phyloP scores from a whole-genome alignment of 2,797 vertebrate genomes.

The Pangasius krempfi region DNA sequence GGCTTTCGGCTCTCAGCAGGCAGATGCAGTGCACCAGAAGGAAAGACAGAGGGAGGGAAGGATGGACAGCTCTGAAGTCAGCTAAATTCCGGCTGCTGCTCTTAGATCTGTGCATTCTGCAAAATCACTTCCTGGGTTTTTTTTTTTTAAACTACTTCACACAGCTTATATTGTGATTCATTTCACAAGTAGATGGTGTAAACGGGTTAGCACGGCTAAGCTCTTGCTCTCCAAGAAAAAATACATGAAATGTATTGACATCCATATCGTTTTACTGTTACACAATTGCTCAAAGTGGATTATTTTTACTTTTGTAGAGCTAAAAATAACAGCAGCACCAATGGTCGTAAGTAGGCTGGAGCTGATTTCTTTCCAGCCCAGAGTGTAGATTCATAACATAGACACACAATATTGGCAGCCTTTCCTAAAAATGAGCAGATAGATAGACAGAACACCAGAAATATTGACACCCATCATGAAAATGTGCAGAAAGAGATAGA shows the following conservation, averaged over 20 bases:
- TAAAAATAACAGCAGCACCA: background rate
- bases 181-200: background rate
- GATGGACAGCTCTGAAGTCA: slow-evolving; percentile 15
- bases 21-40: slow-evolving; percentile 45
- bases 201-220: background rate
- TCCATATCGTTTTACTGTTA: background rate
- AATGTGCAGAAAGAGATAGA: background rate
- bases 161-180: background rate
- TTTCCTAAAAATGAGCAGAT: background rate
- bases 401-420: background rate
- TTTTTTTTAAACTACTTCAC: background rate
- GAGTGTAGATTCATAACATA: background rate
- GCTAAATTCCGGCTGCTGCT: background rate
- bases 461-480: background rate
- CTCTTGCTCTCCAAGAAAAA: background rate
- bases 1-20: slow-evolving; percentile 21
- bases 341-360: background rate
- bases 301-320: background rate
- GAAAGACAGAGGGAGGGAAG: slow-evolving; percentile 24
- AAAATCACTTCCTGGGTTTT: background rate
- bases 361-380: background rate
- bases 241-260: background rate
- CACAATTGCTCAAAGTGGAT: background rate
- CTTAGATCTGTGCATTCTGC: slow-evolving; percentile 12
- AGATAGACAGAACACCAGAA: no score